Evolutionary conservation across 2,113 vertebrate species (phyloP).

Genomic region (Hylia prasina): DNA sequence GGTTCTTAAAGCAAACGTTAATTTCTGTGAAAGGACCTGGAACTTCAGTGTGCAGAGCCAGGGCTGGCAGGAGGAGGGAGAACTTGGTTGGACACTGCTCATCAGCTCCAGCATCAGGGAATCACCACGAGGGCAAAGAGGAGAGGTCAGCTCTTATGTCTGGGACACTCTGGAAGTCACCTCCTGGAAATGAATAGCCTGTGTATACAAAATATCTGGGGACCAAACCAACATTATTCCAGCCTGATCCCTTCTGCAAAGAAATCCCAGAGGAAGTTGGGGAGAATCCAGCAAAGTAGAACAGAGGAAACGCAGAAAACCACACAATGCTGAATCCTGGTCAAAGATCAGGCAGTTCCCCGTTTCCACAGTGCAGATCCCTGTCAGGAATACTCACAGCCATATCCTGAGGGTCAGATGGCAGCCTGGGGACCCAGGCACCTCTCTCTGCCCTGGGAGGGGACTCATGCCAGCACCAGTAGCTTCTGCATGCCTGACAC

Average conservation of each 20-base stretch:
- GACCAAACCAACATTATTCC: not conserved
- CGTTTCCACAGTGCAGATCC: not conserved
- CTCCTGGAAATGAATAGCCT: not conserved
- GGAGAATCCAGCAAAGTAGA: not conserved
- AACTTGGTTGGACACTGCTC: fast-evolving
- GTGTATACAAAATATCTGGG: not conserved
- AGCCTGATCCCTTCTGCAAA: not conserved
- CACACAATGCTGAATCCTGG: not conserved
- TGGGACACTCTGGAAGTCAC: not conserved
- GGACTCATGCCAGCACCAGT: not conserved
- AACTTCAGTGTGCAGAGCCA: not conserved
- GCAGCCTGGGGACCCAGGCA: not conserved
- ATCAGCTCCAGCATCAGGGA: not conserved
- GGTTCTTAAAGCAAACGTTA: not conserved
- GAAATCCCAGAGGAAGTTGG: not conserved
- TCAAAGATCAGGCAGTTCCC: not conserved
- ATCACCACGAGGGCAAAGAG: not conserved
- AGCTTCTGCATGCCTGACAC: not conserved
- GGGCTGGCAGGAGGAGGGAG: not conserved
- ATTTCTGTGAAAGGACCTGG: constrained; percentile 4
- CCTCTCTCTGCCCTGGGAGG: not conserved
- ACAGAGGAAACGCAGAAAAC: not conserved
- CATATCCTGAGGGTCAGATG: not conserved
- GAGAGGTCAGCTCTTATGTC: not conserved
- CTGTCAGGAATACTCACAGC: not conserved